Base-by-base conservation (phyloP, 2,888 invertebrate species). In the Lepidochitona cinerea region DNA sequence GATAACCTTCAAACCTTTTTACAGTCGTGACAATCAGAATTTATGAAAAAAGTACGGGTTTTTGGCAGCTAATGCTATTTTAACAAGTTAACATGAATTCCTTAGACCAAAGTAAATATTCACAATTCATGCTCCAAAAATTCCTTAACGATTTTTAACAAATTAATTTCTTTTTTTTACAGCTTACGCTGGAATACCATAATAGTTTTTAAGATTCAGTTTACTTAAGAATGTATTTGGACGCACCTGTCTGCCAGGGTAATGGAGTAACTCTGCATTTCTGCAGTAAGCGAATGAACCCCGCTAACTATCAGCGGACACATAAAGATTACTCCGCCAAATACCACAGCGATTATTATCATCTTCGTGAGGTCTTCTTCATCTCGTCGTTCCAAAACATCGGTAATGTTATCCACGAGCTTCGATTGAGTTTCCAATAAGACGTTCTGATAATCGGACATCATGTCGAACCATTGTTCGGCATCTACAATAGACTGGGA, bases 241-340 rank as follows among this genome's bases (percentile, higher is more conserved):
- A 59, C 74, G 29, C 70, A 86, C 86, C 85, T 83, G 74, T 84
- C 84, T 0, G 86, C 85, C 66, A 87, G 79, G 3, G 85, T 83
- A 64, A 82, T 74, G 36, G 87, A 86, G 73, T 85, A 87, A 64
- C 78, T 79, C 79, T 87, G 87, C 37, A 87, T 87, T 70, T 85
- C 83, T 9, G 83, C 81, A 0, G 85, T 85, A 35, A 87, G 77
- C 23, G 83, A 80, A 70, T 84, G 83, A 29, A 87, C 87, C 12
- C 84, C 84, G 54, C 84, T 77, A n/a, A 87, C 78, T 41, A 87
- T 85, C 67, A 87, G 70, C 9, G 87, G 87, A 68, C 84, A 85
- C 18, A 86, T 79, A 37, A 85, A 76, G 7, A 85, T 73, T 36
- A 86, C 84, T 7, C 82, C 80, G 1, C 82, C 80, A 41, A 85